These are phyloP conservation scores for Esox masquinongy DNA, from an alignment of 2,797 vertebrate species.

Conservation along the genomic window DNA sequence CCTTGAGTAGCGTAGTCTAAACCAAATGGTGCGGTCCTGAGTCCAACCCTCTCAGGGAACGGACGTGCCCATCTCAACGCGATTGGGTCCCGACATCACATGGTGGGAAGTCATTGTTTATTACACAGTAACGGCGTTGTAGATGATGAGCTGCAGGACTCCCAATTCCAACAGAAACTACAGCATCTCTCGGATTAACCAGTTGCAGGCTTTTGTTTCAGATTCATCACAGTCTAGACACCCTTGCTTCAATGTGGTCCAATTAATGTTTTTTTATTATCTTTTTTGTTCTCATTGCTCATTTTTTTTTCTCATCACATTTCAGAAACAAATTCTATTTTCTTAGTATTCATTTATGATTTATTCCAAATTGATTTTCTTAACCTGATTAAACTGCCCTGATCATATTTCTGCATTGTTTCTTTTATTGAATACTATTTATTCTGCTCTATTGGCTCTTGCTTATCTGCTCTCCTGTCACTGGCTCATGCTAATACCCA, in stretches of 20 bases:
- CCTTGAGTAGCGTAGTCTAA: not conserved
- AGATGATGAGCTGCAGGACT: not conserved
- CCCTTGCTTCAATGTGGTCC: not conserved
- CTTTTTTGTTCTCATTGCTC: not conserved
- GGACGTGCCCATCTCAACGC: not conserved
- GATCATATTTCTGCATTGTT: conserved; percentile 1
- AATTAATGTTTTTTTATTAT: conserved; percentile 1
- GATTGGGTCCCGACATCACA: conserved; percentile 31
- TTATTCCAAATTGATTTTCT: conserved; percentile 2
- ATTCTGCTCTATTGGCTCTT: conserved; percentile 28
- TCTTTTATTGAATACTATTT: conserved; percentile 6
- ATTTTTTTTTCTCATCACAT: conserved; percentile 13
- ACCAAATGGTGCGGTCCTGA: not conserved
- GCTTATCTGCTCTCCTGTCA: conserved; percentile 41
- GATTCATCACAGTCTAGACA: conserved; percentile 37
- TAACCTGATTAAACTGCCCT: not conserved
- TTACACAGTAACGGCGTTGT: conserved; percentile 60
- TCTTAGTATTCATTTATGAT: conserved; percentile 4
- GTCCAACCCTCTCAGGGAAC: not conserved
- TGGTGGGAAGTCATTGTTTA: conserved; percentile 54
- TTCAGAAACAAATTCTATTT: conserved; percentile 9
- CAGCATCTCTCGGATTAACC: conserved; percentile 38
- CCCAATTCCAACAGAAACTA: conserved; percentile 11
- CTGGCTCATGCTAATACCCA: conserved; percentile 33
- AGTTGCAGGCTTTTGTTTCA: conserved; percentile 61